Percentiles rank a stretch among this genome's conserved stretches.
Conservation (phyloP, 92 coral and sea anemone genomes). For the Virgularia gustaviana region DNA sequence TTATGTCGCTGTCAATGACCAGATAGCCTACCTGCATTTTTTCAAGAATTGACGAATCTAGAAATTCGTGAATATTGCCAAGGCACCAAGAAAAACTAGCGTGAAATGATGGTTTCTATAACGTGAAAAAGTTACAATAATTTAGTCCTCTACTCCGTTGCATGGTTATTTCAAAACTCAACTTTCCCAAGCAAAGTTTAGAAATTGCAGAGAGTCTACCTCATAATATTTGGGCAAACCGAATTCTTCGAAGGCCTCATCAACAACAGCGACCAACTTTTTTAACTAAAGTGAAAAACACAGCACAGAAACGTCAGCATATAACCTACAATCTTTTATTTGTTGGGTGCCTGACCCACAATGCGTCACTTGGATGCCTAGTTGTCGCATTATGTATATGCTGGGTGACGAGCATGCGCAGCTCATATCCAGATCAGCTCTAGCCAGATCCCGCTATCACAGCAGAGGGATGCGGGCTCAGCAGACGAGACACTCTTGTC, state of each 20-base stretch:
- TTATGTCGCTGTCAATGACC: too few relatives aligned
- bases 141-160: background rate
- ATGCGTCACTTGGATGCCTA: too few relatives aligned
- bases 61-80: conserved; percentile 61
- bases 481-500: too few relatives aligned
- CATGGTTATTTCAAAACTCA: background rate
- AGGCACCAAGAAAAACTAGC: conserved; percentile 90
- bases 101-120: conserved; percentile 83
- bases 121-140: too few relatives aligned
- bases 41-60: conserved; percentile 16
- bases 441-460: too few relatives aligned
- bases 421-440: too few relatives aligned
- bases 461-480: too few relatives aligned
- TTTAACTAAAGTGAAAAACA: conserved; percentile 69
- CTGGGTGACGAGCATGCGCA: too few relatives aligned
- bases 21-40: conserved; percentile 34
- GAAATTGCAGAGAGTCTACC: conserved; percentile 34
- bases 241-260: conserved; percentile 63
- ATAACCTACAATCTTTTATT: too few relatives aligned
- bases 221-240: conserved; percentile 71
- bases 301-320: too few relatives aligned
- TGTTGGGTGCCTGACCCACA: too few relatives aligned
- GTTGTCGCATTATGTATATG: too few relatives aligned
- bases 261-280: conserved; percentile 58
- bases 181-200: background rate